phyloP scores from a whole-genome alignment of 2,888 invertebrate species.

The Caenorhabditis sinica region DNA sequence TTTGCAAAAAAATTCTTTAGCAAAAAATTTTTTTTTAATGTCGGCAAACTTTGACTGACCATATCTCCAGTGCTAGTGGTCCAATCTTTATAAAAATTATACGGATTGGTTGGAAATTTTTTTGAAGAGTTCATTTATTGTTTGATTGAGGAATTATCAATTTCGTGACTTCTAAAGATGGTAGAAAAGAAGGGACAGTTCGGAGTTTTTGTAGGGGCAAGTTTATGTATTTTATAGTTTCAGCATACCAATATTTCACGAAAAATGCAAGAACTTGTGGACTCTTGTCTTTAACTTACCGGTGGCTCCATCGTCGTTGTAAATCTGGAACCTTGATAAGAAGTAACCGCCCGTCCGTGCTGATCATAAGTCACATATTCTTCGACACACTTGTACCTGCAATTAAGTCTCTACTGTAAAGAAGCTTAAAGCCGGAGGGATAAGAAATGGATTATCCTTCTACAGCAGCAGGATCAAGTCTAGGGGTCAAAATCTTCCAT shows the following conservation, averaged over 20 bases:
- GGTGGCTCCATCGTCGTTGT: slow-evolving; percentile 60
- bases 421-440: not conserved
- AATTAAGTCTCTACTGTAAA: slow-evolving; percentile 9
- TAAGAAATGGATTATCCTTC: too few relatives aligned
- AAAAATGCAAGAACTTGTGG: too few relatives aligned
- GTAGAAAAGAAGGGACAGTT: too few relatives aligned
- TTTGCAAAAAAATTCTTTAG: too few relatives aligned
- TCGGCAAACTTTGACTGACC: too few relatives aligned
- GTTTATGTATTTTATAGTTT: too few relatives aligned
- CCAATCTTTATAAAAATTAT: not conserved
- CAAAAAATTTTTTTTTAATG: too few relatives aligned
- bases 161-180: too few relatives aligned
- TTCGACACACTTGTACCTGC: slow-evolving; percentile 73
- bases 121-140: not conserved
- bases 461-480: slow-evolving; percentile 9
- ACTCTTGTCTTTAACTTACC: slow-evolving; percentile 8
- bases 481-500: slow-evolving; percentile 48
- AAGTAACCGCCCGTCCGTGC: slow-evolving; percentile 43
- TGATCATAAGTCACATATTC: slow-evolving; percentile 71
- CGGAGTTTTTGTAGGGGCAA: too few relatives aligned
- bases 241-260: too few relatives aligned
- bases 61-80: too few relatives aligned
- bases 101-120: not conserved
- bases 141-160: too few relatives aligned
- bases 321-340: slow-evolving; percentile 52